phyloP scores from a whole-genome alignment of 1,140 invertebrate species.

The Microvelia longipes region DNA sequence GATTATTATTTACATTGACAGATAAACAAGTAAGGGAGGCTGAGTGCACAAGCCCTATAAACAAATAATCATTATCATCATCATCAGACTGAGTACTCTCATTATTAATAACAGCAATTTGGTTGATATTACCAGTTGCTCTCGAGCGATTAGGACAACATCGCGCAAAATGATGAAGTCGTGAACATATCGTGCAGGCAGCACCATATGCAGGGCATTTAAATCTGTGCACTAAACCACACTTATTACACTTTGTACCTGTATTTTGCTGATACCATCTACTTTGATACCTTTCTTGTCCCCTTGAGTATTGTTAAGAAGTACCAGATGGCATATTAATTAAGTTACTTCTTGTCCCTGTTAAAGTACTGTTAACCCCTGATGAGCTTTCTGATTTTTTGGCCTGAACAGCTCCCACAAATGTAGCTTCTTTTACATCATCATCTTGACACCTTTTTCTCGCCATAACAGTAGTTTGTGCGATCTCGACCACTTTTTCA shows the following conservation, averaged over 20 bases:
- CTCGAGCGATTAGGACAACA: neutral
- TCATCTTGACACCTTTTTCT: neutral
- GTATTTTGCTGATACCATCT: neutral
- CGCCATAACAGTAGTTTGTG: neutral
- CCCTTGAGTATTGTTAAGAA: neutral
- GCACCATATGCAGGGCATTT: neutral
- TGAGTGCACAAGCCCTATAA: neutral
- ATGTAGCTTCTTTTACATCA: neutral
- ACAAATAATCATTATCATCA: neutral
- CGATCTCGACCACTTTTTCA: neutral
- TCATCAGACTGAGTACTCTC: neutral
- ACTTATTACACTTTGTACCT: neutral
- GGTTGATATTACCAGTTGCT: neutral
- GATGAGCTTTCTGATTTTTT: too few relatives aligned
- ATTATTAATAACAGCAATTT: neutral
- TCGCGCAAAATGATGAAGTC: neutral
- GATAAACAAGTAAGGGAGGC: neutral
- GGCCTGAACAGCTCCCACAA: neutral
- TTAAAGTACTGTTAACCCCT: too few relatives aligned
- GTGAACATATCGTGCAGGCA: neutral
- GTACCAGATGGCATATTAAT: neutral
- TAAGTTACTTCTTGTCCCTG: neutral
- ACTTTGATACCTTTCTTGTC: neutral
- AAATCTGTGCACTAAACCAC: neutral
- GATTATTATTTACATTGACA: neutral